Evolutionary conservation across 2,797 vertebrate species (phyloP).

Genomic region (Melanotaenia maccullochi): DNA sequence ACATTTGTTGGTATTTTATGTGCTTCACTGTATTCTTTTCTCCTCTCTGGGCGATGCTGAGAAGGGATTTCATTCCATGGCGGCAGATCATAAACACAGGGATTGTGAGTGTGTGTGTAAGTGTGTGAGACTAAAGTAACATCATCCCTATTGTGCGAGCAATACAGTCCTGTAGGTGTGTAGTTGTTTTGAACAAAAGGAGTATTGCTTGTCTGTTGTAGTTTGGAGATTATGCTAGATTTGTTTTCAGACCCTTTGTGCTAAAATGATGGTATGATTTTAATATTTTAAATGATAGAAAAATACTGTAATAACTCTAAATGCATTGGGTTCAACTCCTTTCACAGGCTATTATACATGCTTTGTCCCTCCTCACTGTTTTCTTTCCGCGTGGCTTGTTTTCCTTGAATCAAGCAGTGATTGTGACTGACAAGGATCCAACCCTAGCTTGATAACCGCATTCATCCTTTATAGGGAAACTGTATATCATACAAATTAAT

Average conservation of each 20-base stretch:
- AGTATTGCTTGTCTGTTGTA: slow-evolving; percentile 31
- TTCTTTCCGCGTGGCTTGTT: slow-evolving; percentile 32
- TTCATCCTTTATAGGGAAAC: slow-evolving; percentile 35
- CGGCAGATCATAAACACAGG: slow-evolving; percentile 69
- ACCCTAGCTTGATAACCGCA: slow-evolving; percentile 45
- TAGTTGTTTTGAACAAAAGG: slow-evolving; percentile 42
- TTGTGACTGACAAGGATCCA: slow-evolving; percentile 55
- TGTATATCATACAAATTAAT: slow-evolving; percentile 54
- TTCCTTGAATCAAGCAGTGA: slow-evolving; percentile 38
- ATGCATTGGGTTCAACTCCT: slow-evolving; percentile 2
- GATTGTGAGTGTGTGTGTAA: slow-evolving; percentile 24
- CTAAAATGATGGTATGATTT: slow-evolving; percentile 43
- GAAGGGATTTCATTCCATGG: slow-evolving; percentile 73
- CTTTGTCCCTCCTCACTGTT: slow-evolving; percentile 15
- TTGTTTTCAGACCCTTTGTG: slow-evolving; percentile 45
- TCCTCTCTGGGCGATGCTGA: slow-evolving; percentile 43
- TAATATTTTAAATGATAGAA: slow-evolving; percentile 42
- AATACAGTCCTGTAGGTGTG: slow-evolving; percentile 4
- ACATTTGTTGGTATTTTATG: slow-evolving; percentile 78
- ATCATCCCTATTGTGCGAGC: slow-evolving; percentile 18
- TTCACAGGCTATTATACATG: not conserved
- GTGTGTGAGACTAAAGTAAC: slow-evolving; percentile 33
- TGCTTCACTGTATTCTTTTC: slow-evolving; percentile 70
- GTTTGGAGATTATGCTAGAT: slow-evolving; percentile 52
- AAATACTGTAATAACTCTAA: slow-evolving; percentile 41